These are phyloP conservation scores for Nephrotoma guestfalica DNA, from an alignment of 2,888 invertebrate genomes.

Conservation along the genomic window DNA sequence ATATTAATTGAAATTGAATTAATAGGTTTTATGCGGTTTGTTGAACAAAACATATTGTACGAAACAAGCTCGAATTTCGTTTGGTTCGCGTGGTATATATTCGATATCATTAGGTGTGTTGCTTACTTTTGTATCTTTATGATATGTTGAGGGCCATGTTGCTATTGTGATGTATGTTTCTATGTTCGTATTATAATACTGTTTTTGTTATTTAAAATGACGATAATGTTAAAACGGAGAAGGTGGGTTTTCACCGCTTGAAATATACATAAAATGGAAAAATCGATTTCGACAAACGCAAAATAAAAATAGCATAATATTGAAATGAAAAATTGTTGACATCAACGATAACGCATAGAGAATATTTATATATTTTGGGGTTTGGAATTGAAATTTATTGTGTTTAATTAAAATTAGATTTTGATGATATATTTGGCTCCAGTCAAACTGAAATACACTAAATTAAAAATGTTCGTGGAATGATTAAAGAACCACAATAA, in stretches of 20 bases:
- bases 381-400: not conserved
- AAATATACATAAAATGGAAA: not conserved
- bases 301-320: not conserved
- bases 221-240: not conserved
- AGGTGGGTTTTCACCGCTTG: not conserved
- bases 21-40: not conserved
- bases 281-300: not conserved
- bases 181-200: not conserved
- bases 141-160: not conserved
- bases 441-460: not conserved
- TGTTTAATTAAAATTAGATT: not conserved
- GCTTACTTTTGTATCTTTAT: not conserved
- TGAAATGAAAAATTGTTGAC: not conserved
- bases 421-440: not conserved
- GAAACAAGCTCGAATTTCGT: not conserved
- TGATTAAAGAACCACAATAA: not conserved
- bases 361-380: not conserved
- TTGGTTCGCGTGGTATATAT: not conserved
- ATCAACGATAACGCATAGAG: not conserved
- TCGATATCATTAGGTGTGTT: not conserved
- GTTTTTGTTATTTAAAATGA: not conserved
- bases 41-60: not conserved
- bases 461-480: not conserved
- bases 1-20: not conserved
- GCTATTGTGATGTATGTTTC: not conserved